Base-by-base conservation (phyloP, 2,113 vertebrate genomes). In the Dipodomys stephensi region DNA sequence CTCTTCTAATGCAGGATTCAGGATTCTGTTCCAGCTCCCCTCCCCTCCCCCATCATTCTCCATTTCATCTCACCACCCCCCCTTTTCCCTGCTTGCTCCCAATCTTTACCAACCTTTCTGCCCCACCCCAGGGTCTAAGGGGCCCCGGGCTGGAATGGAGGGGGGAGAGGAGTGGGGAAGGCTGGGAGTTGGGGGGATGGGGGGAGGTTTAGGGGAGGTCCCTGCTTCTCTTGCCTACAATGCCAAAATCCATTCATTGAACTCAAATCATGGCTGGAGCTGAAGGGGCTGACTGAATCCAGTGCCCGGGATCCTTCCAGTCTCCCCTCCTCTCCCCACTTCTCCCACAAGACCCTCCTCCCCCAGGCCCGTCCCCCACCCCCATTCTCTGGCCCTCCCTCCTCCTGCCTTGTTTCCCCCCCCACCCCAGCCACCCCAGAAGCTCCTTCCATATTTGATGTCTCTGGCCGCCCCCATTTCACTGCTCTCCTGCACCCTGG, bases 171-270 rank as follows among this genome's bases (percentile, higher is more conserved):
- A 27, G 65, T 67, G 25, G 25, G 25, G 65, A 25, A 27, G 65
- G 62, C 20, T 5, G 20, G 90, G 64, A 39, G 53, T 2, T 5
- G 65, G 46, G 87, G 39, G 78, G 64, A 7, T 12, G 28, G 30
- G 65, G 35, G 28, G 2, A n/a, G 86, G 53, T 57, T 57, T 25
- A 28, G n/a, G 72, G 19, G 83, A 68, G 87, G 79, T 68, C 79
- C 83, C 91, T 74, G 94, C 92, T 74, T 92, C 73, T 93, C 82
- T 94, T 92, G 92, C 91, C 93, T 93, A 72, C 28, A 71, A 96
- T 83, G 95, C 95, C 96, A 88, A 94, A 96, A 95, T 88, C 85
- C 97, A 96, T 96, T 94, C 97, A 97, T 73, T 88, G 93, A 96
- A 90, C 95, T 97, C 95, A 96, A 97, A 97, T 96, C 65, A 78